Base-by-base conservation (phyloP, 2,113 vertebrate species). In the Mola mola region DNA sequence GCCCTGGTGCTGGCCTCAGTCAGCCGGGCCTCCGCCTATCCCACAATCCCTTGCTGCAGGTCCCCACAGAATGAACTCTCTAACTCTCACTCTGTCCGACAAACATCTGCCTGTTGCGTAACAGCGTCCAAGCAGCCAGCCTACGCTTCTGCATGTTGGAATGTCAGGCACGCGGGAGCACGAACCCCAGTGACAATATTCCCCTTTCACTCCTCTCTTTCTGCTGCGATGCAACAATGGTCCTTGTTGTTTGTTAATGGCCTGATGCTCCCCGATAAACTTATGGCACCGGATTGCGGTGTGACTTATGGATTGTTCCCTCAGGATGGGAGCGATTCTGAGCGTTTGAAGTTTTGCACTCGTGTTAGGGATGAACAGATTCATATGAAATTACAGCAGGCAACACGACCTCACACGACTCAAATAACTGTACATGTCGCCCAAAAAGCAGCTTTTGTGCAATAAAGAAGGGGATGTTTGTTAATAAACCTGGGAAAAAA, bases 51-150 rank as follows among this genome's bases (percentile, higher is more conserved):
- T 78, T 41, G 0, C 72, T 74, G 67, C 52, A 77, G 49, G 48
- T 67, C 82, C 50, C 44, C 16, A 15, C 60, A 65, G 75, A 44
- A 48, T n/a, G 46, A 81, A 84, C 84, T 52, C 51, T 41, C 48
- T 42, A 61, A 60, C 65, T 28, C 37, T 82, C 61, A 17, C 66
- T 65, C 78, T 53, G 78, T 79, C 87, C 73, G 78, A 85, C 87
- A 89, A 87, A 90, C 91, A 90, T 90, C 91, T 92, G 89, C 60
- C 66, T 72, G 82, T 91, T 91, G 85, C 76, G 40, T 90, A 91
- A 91, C 62, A 0, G 6, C 0, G 52, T 72, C 71, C 84, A 56
- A 73, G 76, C 86, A 21, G 72, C 71, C 77, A 26, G 85, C 88
- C 88, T 55, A 83, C 91, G 56, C 80, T 61, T 78, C 69, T 74